Conservation (phyloP, 2,888 invertebrate genomes). For the Abscondita cerata region DNA sequence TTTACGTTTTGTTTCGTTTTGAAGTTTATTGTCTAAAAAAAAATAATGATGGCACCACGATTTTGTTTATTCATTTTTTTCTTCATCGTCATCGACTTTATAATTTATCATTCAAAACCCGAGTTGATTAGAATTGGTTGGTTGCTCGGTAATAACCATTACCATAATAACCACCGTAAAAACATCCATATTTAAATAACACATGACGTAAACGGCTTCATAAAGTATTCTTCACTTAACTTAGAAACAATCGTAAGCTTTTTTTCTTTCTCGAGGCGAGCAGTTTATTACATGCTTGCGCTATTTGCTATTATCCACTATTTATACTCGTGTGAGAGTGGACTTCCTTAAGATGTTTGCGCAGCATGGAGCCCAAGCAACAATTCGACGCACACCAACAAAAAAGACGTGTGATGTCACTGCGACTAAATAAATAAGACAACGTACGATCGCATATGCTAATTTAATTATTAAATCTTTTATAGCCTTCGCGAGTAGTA, state of each 20-base stretch:
- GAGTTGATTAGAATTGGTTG: slow-evolving; percentile 24
- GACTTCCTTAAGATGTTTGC: slow-evolving; percentile 9
- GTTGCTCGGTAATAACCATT: slow-evolving; percentile 28
- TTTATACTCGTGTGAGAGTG: background rate
- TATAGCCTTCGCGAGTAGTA: slow-evolving; percentile 1
- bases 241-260: slow-evolving; percentile 18
- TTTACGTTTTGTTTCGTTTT: slow-evolving; percentile 34
- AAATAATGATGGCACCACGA: slow-evolving; percentile 20
- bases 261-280: background rate
- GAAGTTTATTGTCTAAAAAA: slow-evolving; percentile 32
- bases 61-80: background rate
- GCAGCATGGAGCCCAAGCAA: slow-evolving; percentile 10
- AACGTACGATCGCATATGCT: background rate
- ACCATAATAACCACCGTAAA: slow-evolving; percentile 27
- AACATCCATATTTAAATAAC: slow-evolving; percentile 25
- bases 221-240: slow-evolving; percentile 21
- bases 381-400: background rate
- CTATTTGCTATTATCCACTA: slow-evolving; percentile 2
- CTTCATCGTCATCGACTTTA: background rate
- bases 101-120: slow-evolving; percentile 15
- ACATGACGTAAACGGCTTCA: slow-evolving; percentile 27
- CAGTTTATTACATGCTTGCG: background rate
- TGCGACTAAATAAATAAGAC: background rate
- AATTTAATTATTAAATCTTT: slow-evolving; percentile 9
- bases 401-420: background rate